Base-by-base conservation (phyloP, 2,888 invertebrate genomes). In the Lamellibrachia columna region DNA sequence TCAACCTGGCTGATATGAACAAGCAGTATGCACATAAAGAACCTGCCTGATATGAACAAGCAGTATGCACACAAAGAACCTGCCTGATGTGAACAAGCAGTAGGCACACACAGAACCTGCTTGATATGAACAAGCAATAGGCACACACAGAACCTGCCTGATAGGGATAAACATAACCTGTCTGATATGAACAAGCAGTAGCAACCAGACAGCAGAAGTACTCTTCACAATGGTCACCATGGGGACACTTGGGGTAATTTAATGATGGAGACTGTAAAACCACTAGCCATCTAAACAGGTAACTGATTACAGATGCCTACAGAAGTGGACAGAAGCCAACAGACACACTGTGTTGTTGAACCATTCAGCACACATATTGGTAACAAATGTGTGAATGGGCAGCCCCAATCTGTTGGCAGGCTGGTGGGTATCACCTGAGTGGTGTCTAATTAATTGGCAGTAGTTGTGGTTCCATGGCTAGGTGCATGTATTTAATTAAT, bases 401-500 rank as follows among this genome's bases (percentile, higher is more conserved):
- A 75, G 75, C 75, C 75, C 0, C 75, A 75, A 75, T 15, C 75
- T 75, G 75, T 75, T 75, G 75, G 75, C 75, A 75, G 75, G 15
- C 75, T 75, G 22, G 22, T 75, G 75, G 22, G 75, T 75, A 75
- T 75, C 75, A 75, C n/a, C 15, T 6, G 75, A 22, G 75, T 75
- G 22, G 75, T 22, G 22, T n/a, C 75, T 75, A 75, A 75, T 75
- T 75, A 75, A 75, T 75, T 75, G 75, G 75, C 75, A 75, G 22
- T n/a, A 6, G 75, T 75, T 75, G 75, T 11, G 22, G 75, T 75
- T 75, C n/a, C 75, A 75, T 75, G 75, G 75, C 22, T 75, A 22
- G 75, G 75, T 75, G 75, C 22, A 75, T 75, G 75, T 75, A 75
- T 75, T 75, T 75, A 75, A 75, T 75, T 75, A 75, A 75, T 75